Conservation (phyloP, 2,888 invertebrate genomes). For the Notocelia uddmanniana region DNA sequence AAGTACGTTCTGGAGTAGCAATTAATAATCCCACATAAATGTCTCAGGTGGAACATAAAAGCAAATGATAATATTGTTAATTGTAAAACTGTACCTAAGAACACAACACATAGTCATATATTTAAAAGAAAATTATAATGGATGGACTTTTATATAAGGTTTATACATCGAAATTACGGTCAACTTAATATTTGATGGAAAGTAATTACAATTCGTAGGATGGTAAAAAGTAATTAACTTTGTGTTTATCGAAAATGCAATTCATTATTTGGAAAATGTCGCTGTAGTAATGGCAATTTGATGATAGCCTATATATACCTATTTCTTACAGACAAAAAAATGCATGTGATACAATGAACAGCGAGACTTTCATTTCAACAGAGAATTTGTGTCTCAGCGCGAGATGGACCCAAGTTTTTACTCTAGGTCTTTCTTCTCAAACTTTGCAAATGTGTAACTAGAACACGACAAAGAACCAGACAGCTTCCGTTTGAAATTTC, state of each 20-base stretch:
- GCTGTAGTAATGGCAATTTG: neutral
- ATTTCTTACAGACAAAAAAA: neutral
- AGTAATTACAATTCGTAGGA: no score
- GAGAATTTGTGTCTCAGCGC: conserved; percentile 26
- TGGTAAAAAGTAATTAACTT: neutral
- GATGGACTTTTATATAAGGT: neutral
- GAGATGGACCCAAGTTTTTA: conserved; percentile 9
- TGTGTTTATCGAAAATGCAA: neutral
- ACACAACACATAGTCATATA: conserved; percentile 6
- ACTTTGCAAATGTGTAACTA: conserved; percentile 4
- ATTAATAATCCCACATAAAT: conserved; percentile 30
- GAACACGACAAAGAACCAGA: neutral
- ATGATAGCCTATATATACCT: neutral
- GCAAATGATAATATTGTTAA: neutral
- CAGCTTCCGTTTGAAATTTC: neutral
- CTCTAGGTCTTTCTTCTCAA: conserved; percentile 14
- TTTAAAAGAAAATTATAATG: neutral
- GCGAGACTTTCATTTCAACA: conserved; percentile 22
- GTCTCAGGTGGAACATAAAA: conserved; percentile 2
- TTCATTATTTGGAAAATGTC: neutral
- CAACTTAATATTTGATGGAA: no score
- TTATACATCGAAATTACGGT: neutral
- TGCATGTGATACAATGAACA: conserved; percentile 19
- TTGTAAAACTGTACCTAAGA: conserved; percentile 27
- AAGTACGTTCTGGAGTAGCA: conserved; percentile 49